A percentile compares a stretch with the other conserved stretches of the same genome.
Conservation (phyloP, 2,113 vertebrate species). For the Stomatorhinus ivindoensis region DNA sequence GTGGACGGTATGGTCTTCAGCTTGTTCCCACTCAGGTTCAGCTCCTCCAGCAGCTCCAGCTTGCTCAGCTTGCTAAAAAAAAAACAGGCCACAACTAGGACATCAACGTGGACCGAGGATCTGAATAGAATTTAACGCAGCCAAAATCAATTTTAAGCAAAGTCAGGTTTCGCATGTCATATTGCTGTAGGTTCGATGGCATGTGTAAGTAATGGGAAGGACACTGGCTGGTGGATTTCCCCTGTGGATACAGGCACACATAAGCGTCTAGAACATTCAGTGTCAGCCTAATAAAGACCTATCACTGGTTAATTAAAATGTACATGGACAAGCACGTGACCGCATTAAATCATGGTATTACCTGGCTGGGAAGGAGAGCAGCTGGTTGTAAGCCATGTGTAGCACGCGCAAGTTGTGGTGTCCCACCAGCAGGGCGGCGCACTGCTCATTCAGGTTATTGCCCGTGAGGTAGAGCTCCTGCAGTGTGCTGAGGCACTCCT, state of each 20-base stretch:
- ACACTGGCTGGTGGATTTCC: not conserved
- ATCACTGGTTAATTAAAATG: not conserved
- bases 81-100: not conserved
- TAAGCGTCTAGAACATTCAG: not conserved
- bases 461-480: slow-evolving; percentile 85
- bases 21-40: slow-evolving; percentile 91
- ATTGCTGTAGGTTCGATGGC: not conserved
- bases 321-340: not conserved
- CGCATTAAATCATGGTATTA: slow-evolving; percentile 29
- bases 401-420: slow-evolving; percentile 78
- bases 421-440: slow-evolving; percentile 73
- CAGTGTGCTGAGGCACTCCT: slow-evolving; percentile 81
- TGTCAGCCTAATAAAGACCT: not conserved
- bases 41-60: slow-evolving; percentile 84
- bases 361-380: slow-evolving; percentile 90
- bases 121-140: not conserved
- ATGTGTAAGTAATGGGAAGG: not conserved
- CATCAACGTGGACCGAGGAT: not conserved
- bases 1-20: slow-evolving; percentile 91
- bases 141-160: not conserved
- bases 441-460: slow-evolving; percentile 84
- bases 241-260: not conserved
- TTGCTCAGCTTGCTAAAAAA: slow-evolving; percentile 81
- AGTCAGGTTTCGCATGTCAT: not conserved
- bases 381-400: slow-evolving; percentile 86